These are phyloP conservation scores for Chrysomela aeneicollis DNA, from an alignment of 2,888 invertebrate species.

Conservation along the genomic window DNA sequence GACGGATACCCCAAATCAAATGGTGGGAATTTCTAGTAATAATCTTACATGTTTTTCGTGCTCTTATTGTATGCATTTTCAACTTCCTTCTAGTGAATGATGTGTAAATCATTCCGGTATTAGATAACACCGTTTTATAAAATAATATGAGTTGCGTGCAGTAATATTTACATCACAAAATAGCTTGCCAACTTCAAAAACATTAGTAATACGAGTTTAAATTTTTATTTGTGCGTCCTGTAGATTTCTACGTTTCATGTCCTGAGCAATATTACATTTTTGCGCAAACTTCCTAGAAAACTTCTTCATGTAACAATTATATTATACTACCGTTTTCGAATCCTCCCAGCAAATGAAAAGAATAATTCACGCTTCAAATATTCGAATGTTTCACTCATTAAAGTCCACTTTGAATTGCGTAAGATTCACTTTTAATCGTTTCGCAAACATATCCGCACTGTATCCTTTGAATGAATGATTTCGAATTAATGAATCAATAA, in stretches of 20 bases:
- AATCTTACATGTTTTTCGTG: neutral
- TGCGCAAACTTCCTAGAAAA: constrained; percentile 43
- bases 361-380: constrained; percentile 17
- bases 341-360: constrained; percentile 11
- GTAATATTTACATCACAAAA: neutral
- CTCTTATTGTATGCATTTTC: too few relatives aligned
- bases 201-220: neutral
- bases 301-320: constrained; percentile 21
- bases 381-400: constrained; percentile 6
- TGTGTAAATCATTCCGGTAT: neutral
- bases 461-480: too few relatives aligned
- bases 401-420: too few relatives aligned
- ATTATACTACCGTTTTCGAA: constrained; percentile 28
- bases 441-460: too few relatives aligned
- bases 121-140: neutral
- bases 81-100: neutral
- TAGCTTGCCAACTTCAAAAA: neutral
- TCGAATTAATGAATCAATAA: too few relatives aligned
- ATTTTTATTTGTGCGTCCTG: constrained; percentile 23
- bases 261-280: constrained; percentile 33
- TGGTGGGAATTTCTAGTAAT: neutral
- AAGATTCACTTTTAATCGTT: neutral
- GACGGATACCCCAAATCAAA: too few relatives aligned
- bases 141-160: constrained; percentile 1
- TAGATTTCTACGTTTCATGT: constrained; percentile 33